Percentiles rank a stretch among this genome's conserved stretches.
These are phyloP conservation scores for Idaea biselata DNA, from an alignment of 2,888 invertebrate genomes.

Conservation along the genomic window DNA sequence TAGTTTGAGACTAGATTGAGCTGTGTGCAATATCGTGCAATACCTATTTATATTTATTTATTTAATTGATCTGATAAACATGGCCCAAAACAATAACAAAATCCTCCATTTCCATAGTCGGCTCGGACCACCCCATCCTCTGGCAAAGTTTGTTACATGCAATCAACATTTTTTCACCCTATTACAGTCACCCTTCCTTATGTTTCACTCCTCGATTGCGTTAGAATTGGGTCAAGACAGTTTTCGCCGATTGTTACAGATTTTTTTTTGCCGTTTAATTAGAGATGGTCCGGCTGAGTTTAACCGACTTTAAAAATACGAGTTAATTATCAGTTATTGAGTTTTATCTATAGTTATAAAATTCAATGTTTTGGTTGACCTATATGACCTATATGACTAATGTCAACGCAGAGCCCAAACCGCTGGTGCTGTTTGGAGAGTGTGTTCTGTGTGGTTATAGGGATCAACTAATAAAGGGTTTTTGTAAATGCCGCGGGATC, in stretches of 20 bases:
- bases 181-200: neutral
- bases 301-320: neutral
- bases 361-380: too few relatives aligned
- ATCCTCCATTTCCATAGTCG: neutral
- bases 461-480: too few relatives aligned
- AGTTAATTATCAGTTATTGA: too few relatives aligned
- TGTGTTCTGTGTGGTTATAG: too few relatives aligned
- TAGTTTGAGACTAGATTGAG: too few relatives aligned
- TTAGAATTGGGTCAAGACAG: slow-evolving; percentile 44
- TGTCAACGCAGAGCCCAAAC: too few relatives aligned
- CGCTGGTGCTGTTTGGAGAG: too few relatives aligned
- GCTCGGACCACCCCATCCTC: neutral
- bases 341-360: too few relatives aligned
- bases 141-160: neutral
- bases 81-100: neutral
- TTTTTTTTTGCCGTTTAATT: neutral
- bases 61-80: neutral
- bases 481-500: too few relatives aligned
- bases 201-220: slow-evolving; percentile 34
- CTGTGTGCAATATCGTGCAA: too few relatives aligned
- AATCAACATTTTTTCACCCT: slow-evolving; percentile 1
- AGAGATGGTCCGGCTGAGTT: neutral
- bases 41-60: too few relatives aligned
- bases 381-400: too few relatives aligned
- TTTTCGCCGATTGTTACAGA: slow-evolving; percentile 52